Evolutionary conservation across 2,797 vertebrate species (phyloP), one percentile per base, ranked within the genome.

Genomic region (Holocentrus rufus): DNA sequence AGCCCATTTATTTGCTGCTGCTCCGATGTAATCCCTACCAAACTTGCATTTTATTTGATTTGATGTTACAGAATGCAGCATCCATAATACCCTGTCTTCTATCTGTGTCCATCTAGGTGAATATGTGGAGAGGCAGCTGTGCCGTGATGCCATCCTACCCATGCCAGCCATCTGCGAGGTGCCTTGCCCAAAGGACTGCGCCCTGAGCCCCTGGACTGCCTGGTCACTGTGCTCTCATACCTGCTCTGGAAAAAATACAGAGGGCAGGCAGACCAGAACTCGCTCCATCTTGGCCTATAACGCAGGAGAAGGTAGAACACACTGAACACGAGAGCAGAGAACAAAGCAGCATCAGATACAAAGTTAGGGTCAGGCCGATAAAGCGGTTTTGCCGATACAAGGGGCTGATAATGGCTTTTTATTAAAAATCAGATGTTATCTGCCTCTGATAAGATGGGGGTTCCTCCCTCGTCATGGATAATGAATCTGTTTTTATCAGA

Each of bases 201-300:
- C 95, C 25, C 95, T 99, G 76, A 98, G 95, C 87, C 74, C 86
- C 47, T 99, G 98, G 98, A 96, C 96, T 0, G 1, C 86, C 0
- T 99, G 98, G 98, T 96, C 96, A 5, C 95, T 95, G 74, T 99
- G 98, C 87, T 99, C 98, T 0, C 95, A 99, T 85, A 99, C 98
- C 86, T 99, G 98, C 93, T 99, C 97, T 0, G 96, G 97, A 1
- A 99, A 98, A 89, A 97, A 95, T 84, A 97, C 96, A 0, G 98
- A 99, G 87, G 98, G 98, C 23, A 96, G 90, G 66, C 97, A 98
- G 93, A 94, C 93, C 39, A 93, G 97, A 17, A 87, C 96, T 0
- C 95, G 97, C 25, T 97, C 97, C 46, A 92, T 99, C 63, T 92
- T 99, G 46, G 97, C 98, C 0, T 98, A 98, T 7, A 93, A 90